Evolutionary conservation across 2,888 invertebrate genomes (phyloP).

Genomic region (Boloria euphrosyne): DNA sequence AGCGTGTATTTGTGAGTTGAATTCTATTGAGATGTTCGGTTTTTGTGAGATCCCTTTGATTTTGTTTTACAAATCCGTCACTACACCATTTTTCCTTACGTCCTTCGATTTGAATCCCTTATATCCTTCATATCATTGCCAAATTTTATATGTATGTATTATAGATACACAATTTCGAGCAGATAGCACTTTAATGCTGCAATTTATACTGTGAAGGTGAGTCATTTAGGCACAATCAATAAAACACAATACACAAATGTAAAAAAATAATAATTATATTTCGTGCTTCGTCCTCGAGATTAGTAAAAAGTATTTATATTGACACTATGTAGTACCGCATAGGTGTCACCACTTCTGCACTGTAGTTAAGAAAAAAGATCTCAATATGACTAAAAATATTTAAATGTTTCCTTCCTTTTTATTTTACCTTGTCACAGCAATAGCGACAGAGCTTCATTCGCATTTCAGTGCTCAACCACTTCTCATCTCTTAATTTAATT

Average conservation of each 20-base stretch:
- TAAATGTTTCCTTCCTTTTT: too few species aligned
- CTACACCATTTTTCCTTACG: constrained; percentile 6
- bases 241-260: constrained; percentile 15
- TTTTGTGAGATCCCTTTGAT: constrained; percentile 19
- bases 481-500: too few species aligned
- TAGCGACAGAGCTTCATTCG: too few species aligned
- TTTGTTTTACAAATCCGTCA: constrained; percentile 13
- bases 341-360: too few species aligned
- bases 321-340: too few species aligned
- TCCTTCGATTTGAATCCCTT: constrained; percentile 5
- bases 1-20: constrained; percentile 20
- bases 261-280: too few species aligned
- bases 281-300: too few species aligned
- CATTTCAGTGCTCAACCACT: too few species aligned
- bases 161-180: constrained; percentile 26
- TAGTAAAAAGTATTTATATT: too few species aligned
- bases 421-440: too few species aligned
- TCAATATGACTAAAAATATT: too few species aligned
- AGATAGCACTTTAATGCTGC: constrained; percentile 21
- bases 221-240: constrained; percentile 25
- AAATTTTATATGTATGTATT: constrained; percentile 24
- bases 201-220: constrained; percentile 22
- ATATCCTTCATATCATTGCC: constrained; percentile 18
- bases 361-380: too few species aligned
- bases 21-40: constrained; percentile 31